Conservation (phyloP, 2,797 vertebrate species). For the Nothura maculosa region DNA sequence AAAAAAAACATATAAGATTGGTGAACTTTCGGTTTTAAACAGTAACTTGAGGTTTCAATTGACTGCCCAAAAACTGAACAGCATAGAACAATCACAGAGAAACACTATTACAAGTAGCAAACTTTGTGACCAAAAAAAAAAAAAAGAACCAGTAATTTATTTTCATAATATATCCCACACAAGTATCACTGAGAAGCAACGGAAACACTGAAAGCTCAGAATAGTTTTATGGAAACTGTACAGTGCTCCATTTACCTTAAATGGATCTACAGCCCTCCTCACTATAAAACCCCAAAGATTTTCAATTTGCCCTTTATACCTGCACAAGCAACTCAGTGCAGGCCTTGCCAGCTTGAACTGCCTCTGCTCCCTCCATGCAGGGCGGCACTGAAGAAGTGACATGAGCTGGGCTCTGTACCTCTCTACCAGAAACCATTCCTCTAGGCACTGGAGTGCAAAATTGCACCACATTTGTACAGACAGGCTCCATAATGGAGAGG, state of each 20-base stretch:
- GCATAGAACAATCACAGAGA: neutral
- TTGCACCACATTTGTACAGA: neutral
- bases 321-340: conserved; percentile 59
- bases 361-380: conserved; percentile 15
- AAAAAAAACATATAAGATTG: neutral
- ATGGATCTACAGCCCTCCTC: conserved; percentile 20
- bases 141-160: neutral
- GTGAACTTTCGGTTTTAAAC: neutral
- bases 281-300: conserved; percentile 53
- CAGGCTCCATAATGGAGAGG: neutral
- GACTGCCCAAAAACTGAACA: neutral
- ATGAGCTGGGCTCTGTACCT: conserved; percentile 12
- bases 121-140: neutral
- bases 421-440: neutral
- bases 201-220: neutral
- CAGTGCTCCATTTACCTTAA: conserved; percentile 45
- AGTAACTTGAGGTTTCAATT: neutral
- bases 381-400: conserved; percentile 8
- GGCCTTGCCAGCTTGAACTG: conserved; percentile 4
- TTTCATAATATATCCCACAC: neutral
- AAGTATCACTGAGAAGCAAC: neutral
- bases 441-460: neutral
- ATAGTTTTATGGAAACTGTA: conserved; percentile 14
- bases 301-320: conserved; percentile 65
- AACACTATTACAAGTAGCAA: neutral